These are phyloP conservation scores for Cepphus grylle DNA, from an alignment of 2,113 vertebrate species.

Conservation along the genomic window DNA sequence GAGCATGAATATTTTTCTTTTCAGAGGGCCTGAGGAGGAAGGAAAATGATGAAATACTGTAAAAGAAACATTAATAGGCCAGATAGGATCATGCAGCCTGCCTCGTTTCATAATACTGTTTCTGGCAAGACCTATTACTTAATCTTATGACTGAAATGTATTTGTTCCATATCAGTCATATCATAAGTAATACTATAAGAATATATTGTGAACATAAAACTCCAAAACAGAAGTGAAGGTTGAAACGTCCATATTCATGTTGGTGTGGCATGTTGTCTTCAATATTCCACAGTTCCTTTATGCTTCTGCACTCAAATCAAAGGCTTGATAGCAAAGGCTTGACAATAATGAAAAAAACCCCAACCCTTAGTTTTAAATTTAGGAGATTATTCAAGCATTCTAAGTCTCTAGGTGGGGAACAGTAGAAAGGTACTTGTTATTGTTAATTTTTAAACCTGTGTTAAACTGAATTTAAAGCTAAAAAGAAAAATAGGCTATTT, in stretches of 20 bases:
- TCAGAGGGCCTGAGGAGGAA: not conserved
- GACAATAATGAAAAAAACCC: not conserved
- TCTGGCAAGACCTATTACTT: conserved; percentile 3
- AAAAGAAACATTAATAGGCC: not conserved
- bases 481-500: not conserved
- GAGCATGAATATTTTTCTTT: not conserved
- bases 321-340: not conserved
- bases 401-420: not conserved
- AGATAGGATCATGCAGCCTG: not conserved
- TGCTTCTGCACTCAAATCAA: not conserved
- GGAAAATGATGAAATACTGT: conserved; percentile 12
- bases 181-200: not conserved
- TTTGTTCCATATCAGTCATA: not conserved
- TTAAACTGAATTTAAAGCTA: not conserved
- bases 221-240: not conserved
- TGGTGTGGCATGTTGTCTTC: not conserved
- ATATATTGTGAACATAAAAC: not conserved
- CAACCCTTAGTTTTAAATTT: not conserved
- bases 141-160: not conserved
- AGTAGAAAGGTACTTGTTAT: not conserved
- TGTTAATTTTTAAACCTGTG: not conserved
- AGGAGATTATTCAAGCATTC: not conserved
- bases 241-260: not conserved
- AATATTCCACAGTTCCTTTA: not conserved
- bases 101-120: not conserved